phyloP scores from a whole-genome alignment of 2,888 invertebrate species.

The Cantharis nigra region DNA sequence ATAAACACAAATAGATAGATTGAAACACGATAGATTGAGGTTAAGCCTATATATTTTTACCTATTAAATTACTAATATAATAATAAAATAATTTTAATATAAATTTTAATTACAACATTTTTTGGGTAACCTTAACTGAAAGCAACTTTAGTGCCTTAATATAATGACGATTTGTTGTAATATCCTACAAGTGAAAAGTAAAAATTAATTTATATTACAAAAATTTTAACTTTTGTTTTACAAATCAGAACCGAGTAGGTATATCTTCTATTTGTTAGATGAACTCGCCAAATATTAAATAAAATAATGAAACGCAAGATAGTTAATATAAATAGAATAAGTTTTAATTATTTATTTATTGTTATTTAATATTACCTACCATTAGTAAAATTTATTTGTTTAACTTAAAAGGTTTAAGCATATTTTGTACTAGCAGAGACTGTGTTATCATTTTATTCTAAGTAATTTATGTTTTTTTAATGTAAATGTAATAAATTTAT shows the following conservation, averaged over 20 bases:
- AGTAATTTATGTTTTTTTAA: neutral
- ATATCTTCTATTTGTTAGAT: neutral
- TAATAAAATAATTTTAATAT: no score
- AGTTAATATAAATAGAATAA: neutral
- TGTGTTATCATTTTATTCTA: neutral
- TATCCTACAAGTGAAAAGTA: neutral
- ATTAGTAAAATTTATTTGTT: neutral
- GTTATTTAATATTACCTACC: neutral
- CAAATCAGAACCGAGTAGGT: neutral
- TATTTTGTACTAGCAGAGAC: neutral
- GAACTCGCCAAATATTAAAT: neutral
- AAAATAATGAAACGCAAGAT: neutral
- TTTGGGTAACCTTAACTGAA: no score
- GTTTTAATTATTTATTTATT: neutral
- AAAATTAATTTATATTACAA: neutral
- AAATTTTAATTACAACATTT: no score
- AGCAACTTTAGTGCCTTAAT: no score
- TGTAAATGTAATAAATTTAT: neutral
- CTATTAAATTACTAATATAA: no score
- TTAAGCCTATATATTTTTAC: no score
- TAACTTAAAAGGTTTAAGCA: neutral
- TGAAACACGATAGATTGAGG: no score
- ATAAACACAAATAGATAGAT: no score
- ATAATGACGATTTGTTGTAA: neutral
- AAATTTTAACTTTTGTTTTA: neutral